Evolutionary conservation across 37 sponge, comb jelly and placozoan species (phyloP), one percentile per base, ranked within the genome.

Genomic region (Spongilla lacustris): DNA sequence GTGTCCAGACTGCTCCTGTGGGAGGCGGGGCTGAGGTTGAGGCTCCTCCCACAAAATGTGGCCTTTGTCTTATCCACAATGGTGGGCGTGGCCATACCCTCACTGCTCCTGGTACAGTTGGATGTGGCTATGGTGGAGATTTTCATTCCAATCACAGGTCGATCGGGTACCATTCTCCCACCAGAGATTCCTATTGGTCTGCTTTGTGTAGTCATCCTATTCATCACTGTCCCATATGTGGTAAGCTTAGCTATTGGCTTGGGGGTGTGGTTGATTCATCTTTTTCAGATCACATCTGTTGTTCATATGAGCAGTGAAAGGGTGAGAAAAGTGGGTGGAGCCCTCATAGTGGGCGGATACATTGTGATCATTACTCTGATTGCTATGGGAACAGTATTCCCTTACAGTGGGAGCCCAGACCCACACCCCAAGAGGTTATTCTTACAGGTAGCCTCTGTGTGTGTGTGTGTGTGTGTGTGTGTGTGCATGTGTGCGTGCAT

Each of bases 71-170:
- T 89, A 23, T 79, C 37, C 26, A 50, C 36, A 4, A 66, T 49
- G 23, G 48, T 72, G n/a, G 58, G 71, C 10, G 23, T 36, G 22
- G 41, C 71, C 29, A 29, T 85, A 14, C 91, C 91, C 0, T 32
- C 82, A 0, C 71, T 86, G 77, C 46, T 91, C 14, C 0, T 25
- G 9, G n/a, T 82, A 4, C 69, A 72, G 31, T 28, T 91, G 32
- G 68, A 23, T 24, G 24, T 50, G 1, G 68, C 69, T 17, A 29
- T 86, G 19, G 33, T 77, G 31, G 73, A 81, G 25, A 29, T 91
- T 38, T 86, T 91, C 31, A 46, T 91, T 33, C 91, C 91, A 2
- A 46, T 91, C 46, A 86, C 69, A 58, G 91, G 91, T 0, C 76
- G 91, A 13, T 50, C 78, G 0, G 91, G 91, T 14, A 9, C 78